Conservation (phyloP, 92 coral and sea anemone species). For the Siderastrea radians region DNA sequence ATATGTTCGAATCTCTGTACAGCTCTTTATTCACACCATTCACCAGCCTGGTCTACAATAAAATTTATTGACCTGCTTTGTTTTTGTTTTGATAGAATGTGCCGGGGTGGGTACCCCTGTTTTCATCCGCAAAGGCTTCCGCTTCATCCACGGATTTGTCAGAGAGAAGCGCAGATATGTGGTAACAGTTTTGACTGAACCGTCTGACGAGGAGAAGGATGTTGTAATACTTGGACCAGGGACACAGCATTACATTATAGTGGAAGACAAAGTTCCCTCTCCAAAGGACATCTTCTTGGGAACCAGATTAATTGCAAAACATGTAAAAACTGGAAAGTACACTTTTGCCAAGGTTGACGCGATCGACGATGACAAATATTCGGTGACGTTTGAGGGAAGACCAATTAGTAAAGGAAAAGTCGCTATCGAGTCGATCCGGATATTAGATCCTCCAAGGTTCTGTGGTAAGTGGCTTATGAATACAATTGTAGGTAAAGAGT, state of each 20-base stretch:
- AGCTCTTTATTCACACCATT: no score
- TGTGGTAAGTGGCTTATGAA: slow-evolving; percentile 63
- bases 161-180: slow-evolving; percentile 46
- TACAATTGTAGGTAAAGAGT: neutral
- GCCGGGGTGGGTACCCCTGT: slow-evolving; percentile 81
- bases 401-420: slow-evolving; percentile 15
- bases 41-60: no score
- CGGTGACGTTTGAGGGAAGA: slow-evolving; percentile 70
- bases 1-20: no score
- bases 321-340: slow-evolving; percentile 37
- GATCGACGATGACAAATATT: slow-evolving; percentile 32
- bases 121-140: slow-evolving; percentile 59
- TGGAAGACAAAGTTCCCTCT: slow-evolving; percentile 70
- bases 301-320: slow-evolving; percentile 63
- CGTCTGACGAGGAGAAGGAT: slow-evolving; percentile 40
- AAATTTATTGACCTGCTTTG: neutral
- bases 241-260: slow-evolving; percentile 73
- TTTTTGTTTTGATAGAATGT: slow-evolving; percentile 54
- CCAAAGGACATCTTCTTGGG: slow-evolving; percentile 62
- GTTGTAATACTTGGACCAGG: slow-evolving; percentile 66
- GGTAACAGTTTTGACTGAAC: slow-evolving; percentile 65
- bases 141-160: slow-evolving; percentile 62
- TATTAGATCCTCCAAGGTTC: slow-evolving; percentile 76
- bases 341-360: slow-evolving; percentile 64
- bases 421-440: slow-evolving; percentile 37